Percentiles rank a stretch among this genome's conserved stretches.
Conservation (phyloP, 2,888 invertebrate species). For the Nomada lathburiana region DNA sequence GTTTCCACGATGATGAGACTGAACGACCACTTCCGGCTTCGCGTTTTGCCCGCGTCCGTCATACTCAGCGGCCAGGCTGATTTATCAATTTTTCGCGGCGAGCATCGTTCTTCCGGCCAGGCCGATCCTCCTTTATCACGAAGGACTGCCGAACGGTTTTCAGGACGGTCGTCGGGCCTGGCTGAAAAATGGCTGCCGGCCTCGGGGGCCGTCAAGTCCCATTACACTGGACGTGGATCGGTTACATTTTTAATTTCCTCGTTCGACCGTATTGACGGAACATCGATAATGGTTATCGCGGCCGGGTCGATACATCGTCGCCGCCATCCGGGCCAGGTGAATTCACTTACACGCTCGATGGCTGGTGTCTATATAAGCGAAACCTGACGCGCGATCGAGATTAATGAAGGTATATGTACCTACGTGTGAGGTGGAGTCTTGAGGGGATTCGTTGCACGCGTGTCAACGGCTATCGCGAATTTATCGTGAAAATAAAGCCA, state of each 20-base stretch:
- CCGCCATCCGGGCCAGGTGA: slow-evolving; percentile 26
- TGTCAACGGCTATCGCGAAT: slow-evolving; percentile 46
- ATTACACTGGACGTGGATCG: slow-evolving; percentile 58
- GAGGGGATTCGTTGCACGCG: slow-evolving; percentile 49
- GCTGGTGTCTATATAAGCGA: slow-evolving; percentile 37
- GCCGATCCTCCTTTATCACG: slow-evolving; percentile 35
- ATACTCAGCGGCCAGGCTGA: neutral
- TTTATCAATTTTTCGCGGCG: slow-evolving; percentile 51
- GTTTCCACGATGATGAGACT: neutral
- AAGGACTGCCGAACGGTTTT: slow-evolving; percentile 27
- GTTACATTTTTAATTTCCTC: slow-evolving; percentile 76
- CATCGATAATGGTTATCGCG: slow-evolving; percentile 69
- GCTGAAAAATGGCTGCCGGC: slow-evolving; percentile 60
- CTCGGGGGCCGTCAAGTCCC: slow-evolving; percentile 49
- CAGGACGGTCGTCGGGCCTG: slow-evolving; percentile 6
- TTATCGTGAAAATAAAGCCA: slow-evolving; percentile 58
- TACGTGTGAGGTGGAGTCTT: slow-evolving; percentile 48
- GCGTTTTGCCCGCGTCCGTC: neutral
- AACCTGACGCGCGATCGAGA: slow-evolving; percentile 64
- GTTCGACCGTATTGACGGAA: slow-evolving; percentile 66
- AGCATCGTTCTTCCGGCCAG: slow-evolving; percentile 16
- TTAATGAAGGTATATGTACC: slow-evolving; percentile 53
- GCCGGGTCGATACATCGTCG: slow-evolving; percentile 52
- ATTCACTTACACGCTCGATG: slow-evolving; percentile 62
- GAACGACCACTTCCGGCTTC: neutral